Evolutionary conservation across 2,113 vertebrate genomes (phyloP), one percentile per base, ranked within the genome.

Genomic region (Penelope pileata): DNA sequence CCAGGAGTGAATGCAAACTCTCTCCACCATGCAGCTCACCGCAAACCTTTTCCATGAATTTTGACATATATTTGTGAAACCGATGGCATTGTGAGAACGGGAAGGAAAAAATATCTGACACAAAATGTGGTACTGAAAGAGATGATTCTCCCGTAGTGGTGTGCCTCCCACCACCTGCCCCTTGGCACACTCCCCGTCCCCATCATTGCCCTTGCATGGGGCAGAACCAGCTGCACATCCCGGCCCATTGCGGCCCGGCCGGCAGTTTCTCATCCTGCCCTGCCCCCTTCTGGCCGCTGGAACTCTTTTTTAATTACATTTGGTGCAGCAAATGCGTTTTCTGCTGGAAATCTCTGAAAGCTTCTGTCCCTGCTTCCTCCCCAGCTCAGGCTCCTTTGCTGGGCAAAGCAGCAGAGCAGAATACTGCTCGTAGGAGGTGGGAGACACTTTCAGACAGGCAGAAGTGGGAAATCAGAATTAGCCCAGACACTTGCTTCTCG

Each of bases 91-190:
- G 56, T 40, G 32, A 72, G 36, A 64, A 66, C 4, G 14, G 13
- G 53, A 78, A 68, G 18, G 7, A 30, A 84, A 75, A 70, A 21
- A 60, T 36, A 19, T 29, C 12, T 34, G 40, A 62, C 40, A 16
- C 7, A 51, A 56, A 48, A 29, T 1, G 16, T 27, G 9, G 10
- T 4, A 0, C 6, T 8, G 47, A n/a, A 64, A 38, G 34, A 26
- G 16, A 5, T 14, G 9, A 9, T 15, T n/a, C 22, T 66, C 6
- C 11, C 0, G 0, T 8, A 27, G 60, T 6, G 24, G 10, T 3
- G 6, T 12, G 7, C 38, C 10, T 7, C 13, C 18, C 22, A 4
- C 8, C 14, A 11, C 6, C 9, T 3, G 14, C 7, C 8, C 27
- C 53, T 40, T 10, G 16, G 17, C 40, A 6, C 19, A 32, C 15